Percentiles rank a stretch among this genome's conserved stretches.
phyloP scores from a whole-genome alignment of 2,888 invertebrate genomes.

The Xestia sexstrigata region DNA sequence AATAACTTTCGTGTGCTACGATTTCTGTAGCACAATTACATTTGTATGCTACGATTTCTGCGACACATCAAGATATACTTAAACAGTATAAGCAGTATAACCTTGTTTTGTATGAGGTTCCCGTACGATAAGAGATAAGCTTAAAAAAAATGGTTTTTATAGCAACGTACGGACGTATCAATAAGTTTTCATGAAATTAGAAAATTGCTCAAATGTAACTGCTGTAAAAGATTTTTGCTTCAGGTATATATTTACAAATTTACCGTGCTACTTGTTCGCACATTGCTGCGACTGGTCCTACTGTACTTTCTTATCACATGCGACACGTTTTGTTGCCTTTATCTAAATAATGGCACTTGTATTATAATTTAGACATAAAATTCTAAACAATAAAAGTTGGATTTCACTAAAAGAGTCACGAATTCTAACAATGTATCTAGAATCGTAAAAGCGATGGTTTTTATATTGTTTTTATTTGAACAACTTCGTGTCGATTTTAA shows the following conservation, averaged over 20 bases:
- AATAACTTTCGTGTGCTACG: slow-evolving; percentile 34
- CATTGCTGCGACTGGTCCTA: slow-evolving; percentile 13
- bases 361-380: slow-evolving; percentile 68
- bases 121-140: too few relatives aligned
- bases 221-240: neutral
- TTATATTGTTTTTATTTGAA: slow-evolving; percentile 56
- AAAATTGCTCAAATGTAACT: neutral
- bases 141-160: too few relatives aligned
- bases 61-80: too few relatives aligned
- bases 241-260: neutral
- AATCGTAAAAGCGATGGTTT: slow-evolving; percentile 53
- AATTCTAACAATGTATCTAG: slow-evolving; percentile 48
- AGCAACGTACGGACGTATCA: too few relatives aligned
- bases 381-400: slow-evolving; percentile 58
- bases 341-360: slow-evolving; percentile 50
- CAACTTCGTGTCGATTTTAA: slow-evolving; percentile 54
- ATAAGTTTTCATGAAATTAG: neutral
- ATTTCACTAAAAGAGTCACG: slow-evolving; percentile 56
- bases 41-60: slow-evolving; percentile 26
- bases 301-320: slow-evolving; percentile 2
- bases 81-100: too few relatives aligned
- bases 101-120: too few relatives aligned
- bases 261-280: neutral
- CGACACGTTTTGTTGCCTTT: slow-evolving; percentile 14
- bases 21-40: slow-evolving; percentile 22